Evolutionary conservation across 2,113 vertebrate genomes (phyloP).

Genomic region (Pelvicachromis taeniatus): DNA sequence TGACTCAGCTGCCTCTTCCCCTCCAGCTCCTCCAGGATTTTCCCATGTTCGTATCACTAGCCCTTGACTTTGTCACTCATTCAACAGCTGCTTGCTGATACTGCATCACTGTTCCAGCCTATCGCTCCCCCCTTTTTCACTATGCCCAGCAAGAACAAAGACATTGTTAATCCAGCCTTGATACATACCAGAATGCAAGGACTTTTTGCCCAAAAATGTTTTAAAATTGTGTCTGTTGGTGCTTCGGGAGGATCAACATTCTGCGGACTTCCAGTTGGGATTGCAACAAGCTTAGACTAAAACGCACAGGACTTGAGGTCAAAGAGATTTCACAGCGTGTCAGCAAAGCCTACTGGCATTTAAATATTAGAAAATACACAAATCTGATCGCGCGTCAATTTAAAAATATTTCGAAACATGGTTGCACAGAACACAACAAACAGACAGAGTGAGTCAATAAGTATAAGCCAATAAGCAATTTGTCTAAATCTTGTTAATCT

Average conservation of each 20-base stretch:
- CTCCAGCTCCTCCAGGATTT: slow-evolving; percentile 72
- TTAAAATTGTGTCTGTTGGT: slow-evolving; percentile 60
- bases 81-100: slow-evolving; percentile 86
- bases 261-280: slow-evolving; percentile 66
- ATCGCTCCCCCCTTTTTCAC: slow-evolving; percentile 61
- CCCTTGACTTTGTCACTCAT: slow-evolving; percentile 85
- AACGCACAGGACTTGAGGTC: slow-evolving; percentile 45
- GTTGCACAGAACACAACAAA: not conserved
- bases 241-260: slow-evolving; percentile 63
- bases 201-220: slow-evolving; percentile 47
- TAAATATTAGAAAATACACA: not conserved
- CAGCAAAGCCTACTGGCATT: not conserved
- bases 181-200: slow-evolving; percentile 69
- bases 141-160: slow-evolving; percentile 64
- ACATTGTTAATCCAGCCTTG: slow-evolving; percentile 66
- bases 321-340: slow-evolving; percentile 23
- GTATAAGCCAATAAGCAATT: not conserved
- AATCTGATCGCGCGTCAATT: not conserved
- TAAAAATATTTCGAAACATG: not conserved
- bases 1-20: slow-evolving; percentile 77
- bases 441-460: not conserved
- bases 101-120: slow-evolving; percentile 65
- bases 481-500: not conserved
- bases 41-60: slow-evolving; percentile 83
- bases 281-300: slow-evolving; percentile 48